phyloP scores from a whole-genome alignment of 2,113 vertebrate genomes.

The Oxyruncus cristatus region DNA sequence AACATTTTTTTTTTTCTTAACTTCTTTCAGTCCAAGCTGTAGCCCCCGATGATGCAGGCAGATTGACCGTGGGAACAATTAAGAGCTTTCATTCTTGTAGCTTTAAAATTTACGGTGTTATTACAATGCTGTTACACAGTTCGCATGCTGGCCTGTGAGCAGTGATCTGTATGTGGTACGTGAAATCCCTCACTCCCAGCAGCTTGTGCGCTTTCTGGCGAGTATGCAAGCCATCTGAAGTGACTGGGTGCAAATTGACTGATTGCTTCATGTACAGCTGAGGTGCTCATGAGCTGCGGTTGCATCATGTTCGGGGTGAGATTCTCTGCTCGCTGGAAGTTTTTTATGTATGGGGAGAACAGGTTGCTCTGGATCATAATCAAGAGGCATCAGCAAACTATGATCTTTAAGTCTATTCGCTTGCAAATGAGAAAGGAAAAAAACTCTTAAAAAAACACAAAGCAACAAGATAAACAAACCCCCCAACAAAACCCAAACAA shows the following conservation, averaged over 20 bases:
- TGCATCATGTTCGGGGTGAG: neutral
- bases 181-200: neutral
- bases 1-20: accelerated
- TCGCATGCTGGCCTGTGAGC: neutral
- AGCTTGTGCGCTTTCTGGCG: neutral
- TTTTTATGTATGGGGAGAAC: neutral
- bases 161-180: neutral
- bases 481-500: neutral
- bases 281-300: neutral
- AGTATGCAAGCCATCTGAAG: neutral
- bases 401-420: neutral
- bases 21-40: neutral
- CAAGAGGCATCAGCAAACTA: neutral
- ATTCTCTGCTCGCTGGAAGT: neutral
- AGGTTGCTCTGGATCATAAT: neutral
- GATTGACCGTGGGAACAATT: neutral
- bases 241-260: neutral
- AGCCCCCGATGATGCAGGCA: neutral
- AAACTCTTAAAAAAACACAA: too few species aligned
- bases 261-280: neutral
- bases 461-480: too few species aligned
- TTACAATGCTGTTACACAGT: accelerated
- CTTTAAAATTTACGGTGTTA: neutral
- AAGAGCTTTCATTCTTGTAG: neutral
- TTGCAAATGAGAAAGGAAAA: neutral